Evolutionary conservation across 2,888 invertebrate genomes (phyloP).

Genomic region (Schrankia costaestrigalis): DNA sequence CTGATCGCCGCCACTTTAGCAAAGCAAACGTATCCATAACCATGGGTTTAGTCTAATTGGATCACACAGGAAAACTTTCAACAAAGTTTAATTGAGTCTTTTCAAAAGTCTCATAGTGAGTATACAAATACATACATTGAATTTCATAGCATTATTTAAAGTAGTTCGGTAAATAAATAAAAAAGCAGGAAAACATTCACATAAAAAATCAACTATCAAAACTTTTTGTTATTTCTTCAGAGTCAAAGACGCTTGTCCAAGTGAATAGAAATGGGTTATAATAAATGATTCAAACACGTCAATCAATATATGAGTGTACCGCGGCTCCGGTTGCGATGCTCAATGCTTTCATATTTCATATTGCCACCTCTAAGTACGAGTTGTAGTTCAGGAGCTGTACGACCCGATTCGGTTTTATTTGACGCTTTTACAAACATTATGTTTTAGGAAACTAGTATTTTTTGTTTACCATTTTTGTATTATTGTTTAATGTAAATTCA

Average conservation of each 20-base stretch:
- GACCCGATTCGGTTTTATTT: too few relatives aligned
- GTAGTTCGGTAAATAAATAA: background rate
- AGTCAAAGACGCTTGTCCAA: conserved; percentile 16
- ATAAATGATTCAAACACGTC: conserved; percentile 51
- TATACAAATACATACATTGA: too few relatives aligned
- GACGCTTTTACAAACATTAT: too few relatives aligned
- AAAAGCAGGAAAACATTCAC: background rate
- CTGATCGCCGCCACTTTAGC: too few relatives aligned
- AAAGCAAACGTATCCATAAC: too few relatives aligned
- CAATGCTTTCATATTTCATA: conserved; percentile 59
- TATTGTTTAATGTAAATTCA: too few relatives aligned
- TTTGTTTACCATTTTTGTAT: too few relatives aligned
- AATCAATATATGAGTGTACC: conserved; percentile 55
- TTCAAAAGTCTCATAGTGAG: too few relatives aligned
- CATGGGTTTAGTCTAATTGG: too few relatives aligned
- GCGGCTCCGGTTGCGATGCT: conserved; percentile 26
- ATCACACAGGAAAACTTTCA: too few relatives aligned
- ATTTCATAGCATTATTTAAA: conserved; percentile 11
- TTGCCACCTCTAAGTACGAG: conserved; percentile 47
- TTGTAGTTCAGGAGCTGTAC: conserved; percentile 39
- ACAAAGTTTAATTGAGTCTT: too few relatives aligned
- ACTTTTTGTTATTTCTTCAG: background rate
- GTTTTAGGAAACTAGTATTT: too few relatives aligned
- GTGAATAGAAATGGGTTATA: conserved; percentile 29
- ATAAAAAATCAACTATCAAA: conserved; percentile 7